A percentile compares a stretch with the other conserved stretches of the same genome.
These are phyloP conservation scores for Platycheirus rosarum DNA, from an alignment of 2,888 invertebrate genomes.

Conservation along the genomic window DNA sequence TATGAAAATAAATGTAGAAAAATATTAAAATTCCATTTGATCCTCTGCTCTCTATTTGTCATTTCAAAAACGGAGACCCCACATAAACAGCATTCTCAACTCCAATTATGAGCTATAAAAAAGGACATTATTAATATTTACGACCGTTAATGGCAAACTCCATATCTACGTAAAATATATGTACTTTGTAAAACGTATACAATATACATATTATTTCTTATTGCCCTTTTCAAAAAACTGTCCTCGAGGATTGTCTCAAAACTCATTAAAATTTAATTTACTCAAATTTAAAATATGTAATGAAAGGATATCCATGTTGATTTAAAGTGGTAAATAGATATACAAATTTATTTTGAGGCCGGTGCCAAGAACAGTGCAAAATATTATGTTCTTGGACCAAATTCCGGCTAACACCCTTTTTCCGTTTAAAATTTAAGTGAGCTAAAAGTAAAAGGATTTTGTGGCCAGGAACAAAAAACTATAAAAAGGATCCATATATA, in stretches of 20 bases:
- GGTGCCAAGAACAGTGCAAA: background rate
- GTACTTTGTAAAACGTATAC: slow-evolving; percentile 38
- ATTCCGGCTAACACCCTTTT: slow-evolving; percentile 24
- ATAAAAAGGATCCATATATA: slow-evolving; percentile 20
- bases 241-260: slow-evolving; percentile 43
- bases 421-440: slow-evolving; percentile 46
- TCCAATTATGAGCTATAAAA: slow-evolving; percentile 68
- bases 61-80: background rate
- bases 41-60: background rate
- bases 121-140: slow-evolving; percentile 71
- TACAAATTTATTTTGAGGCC: slow-evolving; percentile 33
- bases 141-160: slow-evolving; percentile 63
- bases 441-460: slow-evolving; percentile 39
- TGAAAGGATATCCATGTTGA: slow-evolving; percentile 11
- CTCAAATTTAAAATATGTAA: slow-evolving; percentile 2
- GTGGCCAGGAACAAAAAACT: slow-evolving; percentile 15
- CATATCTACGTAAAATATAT: slow-evolving; percentile 10
- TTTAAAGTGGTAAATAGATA: slow-evolving; percentile 21
- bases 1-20: slow-evolving; percentile 21
- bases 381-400: background rate
- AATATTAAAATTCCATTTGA: slow-evolving; percentile 56
- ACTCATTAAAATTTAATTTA: slow-evolving; percentile 63
- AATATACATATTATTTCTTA: background rate
- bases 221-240: background rate
- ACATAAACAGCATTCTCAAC: slow-evolving; percentile 32